phyloP scores from a whole-genome alignment of 2,797 vertebrate species.

The Pteropus rufus region DNA sequence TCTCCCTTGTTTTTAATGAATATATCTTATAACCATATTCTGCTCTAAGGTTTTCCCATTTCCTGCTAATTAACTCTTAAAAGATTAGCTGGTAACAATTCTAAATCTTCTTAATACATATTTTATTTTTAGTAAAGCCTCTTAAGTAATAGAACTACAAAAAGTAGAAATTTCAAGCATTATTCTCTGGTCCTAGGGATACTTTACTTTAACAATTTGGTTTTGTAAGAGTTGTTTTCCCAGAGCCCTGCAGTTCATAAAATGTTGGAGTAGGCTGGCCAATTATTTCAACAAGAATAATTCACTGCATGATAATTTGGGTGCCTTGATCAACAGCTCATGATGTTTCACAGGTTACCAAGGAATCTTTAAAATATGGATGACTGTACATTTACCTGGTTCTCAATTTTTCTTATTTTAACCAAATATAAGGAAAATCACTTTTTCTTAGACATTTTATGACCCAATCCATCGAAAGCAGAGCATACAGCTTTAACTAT shows the following conservation, averaged over 20 bases:
- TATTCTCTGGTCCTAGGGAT: background rate
- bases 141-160: background rate
- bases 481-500: background rate
- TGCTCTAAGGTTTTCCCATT: background rate
- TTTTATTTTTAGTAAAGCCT: conserved; percentile 15
- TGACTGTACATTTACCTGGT: background rate
- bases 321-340: background rate
- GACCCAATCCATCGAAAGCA: background rate
- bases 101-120: background rate
- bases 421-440: background rate
- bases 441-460: background rate
- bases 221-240: background rate
- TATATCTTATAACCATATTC: background rate
- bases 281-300: background rate
- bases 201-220: background rate
- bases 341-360: background rate
- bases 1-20: background rate
- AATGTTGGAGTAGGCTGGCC: background rate
- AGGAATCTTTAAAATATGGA: background rate
- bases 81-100: background rate
- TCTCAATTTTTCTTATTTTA: background rate
- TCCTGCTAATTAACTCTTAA: background rate
- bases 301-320: background rate
- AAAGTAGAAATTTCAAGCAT: background rate
- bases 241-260: background rate